Base-by-base conservation (phyloP, 2,113 vertebrate species). In the Oceanites oceanicus region DNA sequence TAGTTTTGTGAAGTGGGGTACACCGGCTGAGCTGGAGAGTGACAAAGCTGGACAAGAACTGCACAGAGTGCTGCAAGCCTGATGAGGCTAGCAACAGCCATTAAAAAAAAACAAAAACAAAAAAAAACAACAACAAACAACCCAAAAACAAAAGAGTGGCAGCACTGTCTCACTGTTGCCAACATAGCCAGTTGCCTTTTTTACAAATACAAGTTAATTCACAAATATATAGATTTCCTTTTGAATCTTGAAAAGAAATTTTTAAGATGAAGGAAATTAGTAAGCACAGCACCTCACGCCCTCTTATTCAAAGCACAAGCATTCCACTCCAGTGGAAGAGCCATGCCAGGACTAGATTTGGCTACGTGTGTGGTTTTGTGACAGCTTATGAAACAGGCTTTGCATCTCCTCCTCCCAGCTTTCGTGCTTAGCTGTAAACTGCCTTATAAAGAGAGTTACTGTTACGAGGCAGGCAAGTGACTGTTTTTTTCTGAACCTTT, bases 401-500 rank as follows among this genome's bases (percentile, higher is more conserved):
- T 85, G 71, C 40, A 0, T 91, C 73, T 89, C 65, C 75, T 87
- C 87, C 89, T 90, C 50, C 25, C n/a, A 15, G 76, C 62, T 92
- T 89, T 94, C 9, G 8, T 96, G 93, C 96, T 90, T 55, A 94
- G 91, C 90, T 95, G 77, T 94, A 78, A 81, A 91, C 80, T 65
- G 42, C 96, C 95, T 95, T 86, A 76, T 96, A 94, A 96, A 89
- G 88, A 92, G 90, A 96, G 90, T 95, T 95, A 94, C 66, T 97
- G 75, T 95, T 89, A 95, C 30, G n/a, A 94, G 81, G 71, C 87
- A 90, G 91, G 94, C 92, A 47, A 97, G 80, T 79, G 88, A 86
- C 84, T 78, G 82, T 0, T 83, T 89, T 97, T 97, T 96, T 93
- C 94, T 88, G 66, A 97, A 90, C 95, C 90, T 97, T 96, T 90